Evolutionary conservation across 1,140 invertebrate species (phyloP), one percentile per base, ranked within the genome.

Genomic region (Conus betulinus): DNA sequence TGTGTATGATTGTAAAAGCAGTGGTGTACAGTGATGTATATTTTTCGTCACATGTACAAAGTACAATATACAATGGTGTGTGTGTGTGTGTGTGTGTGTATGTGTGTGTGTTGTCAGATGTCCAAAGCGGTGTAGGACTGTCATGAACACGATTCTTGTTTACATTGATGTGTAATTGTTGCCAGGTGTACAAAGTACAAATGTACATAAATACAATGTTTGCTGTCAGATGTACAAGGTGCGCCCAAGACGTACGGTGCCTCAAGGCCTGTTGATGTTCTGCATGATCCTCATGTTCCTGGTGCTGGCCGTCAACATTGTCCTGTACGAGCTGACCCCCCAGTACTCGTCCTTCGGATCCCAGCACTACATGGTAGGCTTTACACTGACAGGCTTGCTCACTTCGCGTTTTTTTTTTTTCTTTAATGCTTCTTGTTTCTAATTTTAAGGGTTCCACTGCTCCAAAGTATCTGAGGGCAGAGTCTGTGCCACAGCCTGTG

Each of bases 261-360:
- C 96, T 13, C 95, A 96, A 89, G 96, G 93, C 3, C 90, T 96
- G 17, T 90, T 96, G 51, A 93, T 96, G 92, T 88, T 96, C 85
- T 95, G 94, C 91, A 94, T 95, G 90, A 94, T 95, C 53, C 88
- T 96, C 60, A 96, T 96, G 95, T 94, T 95, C 84, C 93, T 95
- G 84, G 93, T 95, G 17, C 85, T 96, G 67, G 95, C 95, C 27
- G 92, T 96, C 83, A 96, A 96, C 89, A 91, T 96, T 10, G 89
- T 96, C 23, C 84, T 96, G 51, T 96, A 95, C 91, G 93, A 94
- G 67, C 89, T 96, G 5, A 94, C 95, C n/a, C 96, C 96, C 55
- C 94, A 96, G 88, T 96, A 96, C 89, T 94, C 94, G 13, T 95
- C 93, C 10, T 96, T 93, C 92, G 96, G 96, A 5, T 95, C 93